These are phyloP conservation scores for Leptosomus discolor DNA, from an alignment of 2,113 vertebrate species.

Conservation along the genomic window DNA sequence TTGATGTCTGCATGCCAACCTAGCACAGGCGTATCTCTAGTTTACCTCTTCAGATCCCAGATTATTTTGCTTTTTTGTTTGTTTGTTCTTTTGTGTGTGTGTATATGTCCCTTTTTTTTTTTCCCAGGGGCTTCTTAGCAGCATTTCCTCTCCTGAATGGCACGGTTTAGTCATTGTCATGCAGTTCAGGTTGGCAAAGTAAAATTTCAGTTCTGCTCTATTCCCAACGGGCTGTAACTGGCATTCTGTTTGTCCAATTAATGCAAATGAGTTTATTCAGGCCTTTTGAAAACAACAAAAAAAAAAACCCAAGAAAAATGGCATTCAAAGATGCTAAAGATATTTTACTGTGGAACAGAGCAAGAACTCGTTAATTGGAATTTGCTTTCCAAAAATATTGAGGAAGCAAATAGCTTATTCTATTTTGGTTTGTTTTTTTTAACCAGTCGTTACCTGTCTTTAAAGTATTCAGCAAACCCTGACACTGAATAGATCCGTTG, in stretches of 20 bases:
- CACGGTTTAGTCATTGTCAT: neutral
- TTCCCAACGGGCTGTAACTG: neutral
- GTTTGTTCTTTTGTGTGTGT: neutral
- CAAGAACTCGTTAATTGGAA: neutral
- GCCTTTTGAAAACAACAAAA: neutral
- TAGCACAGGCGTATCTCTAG: neutral
- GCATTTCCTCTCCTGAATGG: neutral
- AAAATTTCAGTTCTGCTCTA: neutral
- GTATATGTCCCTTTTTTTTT: neutral
- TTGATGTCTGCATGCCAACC: neutral
- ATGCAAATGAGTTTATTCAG: slow-evolving; percentile 5
- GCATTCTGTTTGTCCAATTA: neutral
- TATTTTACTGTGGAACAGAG: neutral
- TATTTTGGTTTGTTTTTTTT: neutral
- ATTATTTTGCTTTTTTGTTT: neutral
- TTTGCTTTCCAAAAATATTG: neutral
- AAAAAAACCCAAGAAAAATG: neutral
- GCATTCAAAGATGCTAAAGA: neutral
- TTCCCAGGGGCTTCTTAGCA: neutral
- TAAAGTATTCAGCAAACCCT: neutral
- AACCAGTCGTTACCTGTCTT: neutral
- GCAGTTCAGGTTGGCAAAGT: neutral
- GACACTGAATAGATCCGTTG: neutral
- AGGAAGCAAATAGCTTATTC: neutral
- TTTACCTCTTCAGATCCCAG: neutral